Conservation (phyloP, 2,113 vertebrate genomes). For the Smithornis capensis region DNA sequence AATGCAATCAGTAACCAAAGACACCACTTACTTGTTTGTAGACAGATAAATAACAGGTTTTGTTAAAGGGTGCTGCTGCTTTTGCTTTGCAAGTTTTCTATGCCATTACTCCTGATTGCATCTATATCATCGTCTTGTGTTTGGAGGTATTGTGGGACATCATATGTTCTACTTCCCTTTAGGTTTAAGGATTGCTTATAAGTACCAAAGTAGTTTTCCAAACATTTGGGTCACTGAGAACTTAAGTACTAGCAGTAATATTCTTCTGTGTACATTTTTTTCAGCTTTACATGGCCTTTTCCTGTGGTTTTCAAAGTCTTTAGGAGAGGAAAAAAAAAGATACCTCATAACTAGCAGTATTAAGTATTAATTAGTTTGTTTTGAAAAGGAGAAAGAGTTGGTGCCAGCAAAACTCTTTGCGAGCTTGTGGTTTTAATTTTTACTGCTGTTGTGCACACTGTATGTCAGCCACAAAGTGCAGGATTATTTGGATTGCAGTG, state of each 20-base stretch:
- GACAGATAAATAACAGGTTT: not conserved
- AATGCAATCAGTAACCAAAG: not conserved
- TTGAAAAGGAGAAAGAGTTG: not conserved
- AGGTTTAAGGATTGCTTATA: not conserved
- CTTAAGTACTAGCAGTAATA: not conserved
- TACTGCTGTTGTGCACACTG: not conserved
- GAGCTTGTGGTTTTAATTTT: not conserved
- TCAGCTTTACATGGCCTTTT: not conserved
- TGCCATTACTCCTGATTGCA: not conserved
- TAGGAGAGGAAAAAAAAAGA: accelerated
- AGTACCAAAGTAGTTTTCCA: not conserved
- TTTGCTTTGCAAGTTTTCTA: not conserved
- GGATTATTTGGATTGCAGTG: not conserved
- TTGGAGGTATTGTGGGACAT: not conserved
- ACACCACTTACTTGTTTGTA: not conserved
- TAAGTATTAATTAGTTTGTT: not conserved
- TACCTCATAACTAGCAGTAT: not conserved
- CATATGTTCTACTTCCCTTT: not conserved
- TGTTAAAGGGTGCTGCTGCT: not conserved
- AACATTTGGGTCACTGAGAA: not conserved
- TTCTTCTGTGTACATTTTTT: not conserved
- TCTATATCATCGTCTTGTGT: not conserved
- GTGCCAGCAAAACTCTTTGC: not conserved
- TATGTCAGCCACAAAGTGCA: not conserved
- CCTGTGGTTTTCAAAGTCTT: not conserved